Conservation (phyloP, 2,888 invertebrate species). For the Cynaeus angustus region DNA sequence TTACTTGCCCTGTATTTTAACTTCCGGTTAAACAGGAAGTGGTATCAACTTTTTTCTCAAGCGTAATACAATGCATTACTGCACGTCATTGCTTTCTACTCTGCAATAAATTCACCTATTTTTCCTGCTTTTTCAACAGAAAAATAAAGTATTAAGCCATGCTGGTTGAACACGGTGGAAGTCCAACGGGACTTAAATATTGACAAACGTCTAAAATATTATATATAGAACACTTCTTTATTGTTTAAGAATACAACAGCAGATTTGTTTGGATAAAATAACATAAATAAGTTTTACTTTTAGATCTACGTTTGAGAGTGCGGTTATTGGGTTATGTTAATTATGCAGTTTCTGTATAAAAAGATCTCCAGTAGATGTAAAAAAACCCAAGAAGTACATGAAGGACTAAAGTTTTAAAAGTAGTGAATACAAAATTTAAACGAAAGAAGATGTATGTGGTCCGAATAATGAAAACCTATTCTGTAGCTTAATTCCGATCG, state of each 20-base stretch:
- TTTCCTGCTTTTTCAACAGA: slow-evolving; percentile 20
- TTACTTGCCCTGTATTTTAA: slow-evolving; percentile 24
- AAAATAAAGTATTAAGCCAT: slow-evolving; percentile 23
- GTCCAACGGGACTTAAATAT: slow-evolving; percentile 20
- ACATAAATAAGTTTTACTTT: slow-evolving; percentile 1
- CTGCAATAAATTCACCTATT: slow-evolving; percentile 22
- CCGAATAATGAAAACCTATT: too few relatives aligned
- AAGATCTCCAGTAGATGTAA: too few relatives aligned
- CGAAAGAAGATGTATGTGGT: too few relatives aligned
- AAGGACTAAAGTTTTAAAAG: too few relatives aligned
- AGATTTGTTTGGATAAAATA: background rate
- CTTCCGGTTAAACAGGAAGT: slow-evolving; percentile 28
- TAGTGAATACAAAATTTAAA: too few relatives aligned
- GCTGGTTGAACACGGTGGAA: slow-evolving; percentile 21
- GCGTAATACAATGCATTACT: slow-evolving; percentile 25
- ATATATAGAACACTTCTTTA: slow-evolving; percentile 14
- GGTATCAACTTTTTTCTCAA: slow-evolving; percentile 27
- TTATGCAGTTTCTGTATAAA: too few relatives aligned
- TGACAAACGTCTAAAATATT: slow-evolving; percentile 17
- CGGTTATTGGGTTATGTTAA: too few relatives aligned
- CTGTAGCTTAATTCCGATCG: too few relatives aligned
- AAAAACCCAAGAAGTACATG: too few relatives aligned
- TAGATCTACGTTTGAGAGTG: too few relatives aligned
- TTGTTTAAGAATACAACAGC: slow-evolving; percentile 4
- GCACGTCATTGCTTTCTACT: slow-evolving; percentile 26